Evolutionary conservation across 2,113 vertebrate species (phyloP), one percentile per base, ranked within the genome.

Genomic region (Rhinoderma darwinii): DNA sequence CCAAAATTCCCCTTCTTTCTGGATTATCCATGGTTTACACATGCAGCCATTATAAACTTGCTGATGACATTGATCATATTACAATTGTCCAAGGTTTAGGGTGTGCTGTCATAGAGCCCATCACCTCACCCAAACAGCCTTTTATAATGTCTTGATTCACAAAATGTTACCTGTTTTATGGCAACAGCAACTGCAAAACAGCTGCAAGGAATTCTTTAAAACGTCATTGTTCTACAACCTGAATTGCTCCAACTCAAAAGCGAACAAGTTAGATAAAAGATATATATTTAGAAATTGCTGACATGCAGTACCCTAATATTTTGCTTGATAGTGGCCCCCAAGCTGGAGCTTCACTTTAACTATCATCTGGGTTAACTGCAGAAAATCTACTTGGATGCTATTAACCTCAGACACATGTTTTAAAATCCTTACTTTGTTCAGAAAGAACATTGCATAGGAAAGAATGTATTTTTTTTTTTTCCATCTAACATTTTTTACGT

Each of bases 401-500:
- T 80, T 81, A 81, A 63, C 35, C 12, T 61, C 35, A 41, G 54
- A 22, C 35, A 35, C 56, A 61, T 81, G 78, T 41, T 77, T 43
- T 22, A 80, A 59, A 80, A 39, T 80, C 18, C 35, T 41, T 11
- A 39, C 25, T 37, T 30, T 80, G 35, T 37, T 80, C 47, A 37
- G 32, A 78, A 81, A 61, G 37, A 81, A 63, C 78, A 81, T 61
- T 39, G 56, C 35, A 30, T 81, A 81, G 78, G 78, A 81, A 81
- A 63, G 51, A 81, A 81, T 63, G 78, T 54, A 61, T 61, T 63
- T 35, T 17, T 6, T 41, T n/a, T 30, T 56, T 81, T 81, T 81
- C 78, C 56, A 61, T 61, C 56, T 54, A 81, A 41, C 78, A n/a
- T 81, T 56, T 81, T 15, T 35, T 63, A 63, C 30, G 25, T 63